Evolutionary conservation across 2,113 vertebrate genomes (phyloP), one percentile per base, ranked within the genome.

Genomic region (Ibidorhyncha struthersii): DNA sequence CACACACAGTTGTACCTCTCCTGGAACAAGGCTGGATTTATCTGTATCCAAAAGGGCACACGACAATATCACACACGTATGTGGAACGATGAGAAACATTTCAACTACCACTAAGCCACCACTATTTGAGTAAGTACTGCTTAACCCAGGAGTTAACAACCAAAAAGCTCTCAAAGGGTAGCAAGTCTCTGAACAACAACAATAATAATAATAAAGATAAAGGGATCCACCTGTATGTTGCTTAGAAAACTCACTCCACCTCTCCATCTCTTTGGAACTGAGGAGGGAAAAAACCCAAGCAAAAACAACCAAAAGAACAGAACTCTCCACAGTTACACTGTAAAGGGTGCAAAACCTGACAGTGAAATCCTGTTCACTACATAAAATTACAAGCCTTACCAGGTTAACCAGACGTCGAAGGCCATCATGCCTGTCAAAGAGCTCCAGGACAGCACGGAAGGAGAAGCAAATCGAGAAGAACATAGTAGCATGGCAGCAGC

Each of bases 391-490:
- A 86, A 52, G 47, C n/a, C 97, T 98, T 96, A 99, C 99, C 99
- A 99, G 98, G 95, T 99, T 99, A 93, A 99, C 99, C 59, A 99
- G 98, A 25, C 99, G 99, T 5, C 99, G 98, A 87, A 99, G 99
- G 62, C 99, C 99, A 56, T 99, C 99, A n/a, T 99, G 99, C 92
- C 98, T 98, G 97, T 99, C 99, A 43, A 99, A 99, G 70, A 99
- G 99, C 92, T 99, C 99, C 91, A 99, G 98, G 45, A 99, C 99
- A 11, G 99, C 99, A 36, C 99, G 99, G 96, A 99, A 99, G 56
- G 99, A 99, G 97, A 99, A 99, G 95, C 99, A 99, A 97, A 99
- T 99, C 87, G 99, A 99, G 98, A 99, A 99, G 98, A 99, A 99
- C 99, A 99, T 99, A 94, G 99, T 99, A 89, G 99, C 99, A 52